Evolutionary conservation across 2,888 invertebrate genomes (phyloP), one percentile per base, ranked within the genome.

Genomic region (Agrilus cyanescens): DNA sequence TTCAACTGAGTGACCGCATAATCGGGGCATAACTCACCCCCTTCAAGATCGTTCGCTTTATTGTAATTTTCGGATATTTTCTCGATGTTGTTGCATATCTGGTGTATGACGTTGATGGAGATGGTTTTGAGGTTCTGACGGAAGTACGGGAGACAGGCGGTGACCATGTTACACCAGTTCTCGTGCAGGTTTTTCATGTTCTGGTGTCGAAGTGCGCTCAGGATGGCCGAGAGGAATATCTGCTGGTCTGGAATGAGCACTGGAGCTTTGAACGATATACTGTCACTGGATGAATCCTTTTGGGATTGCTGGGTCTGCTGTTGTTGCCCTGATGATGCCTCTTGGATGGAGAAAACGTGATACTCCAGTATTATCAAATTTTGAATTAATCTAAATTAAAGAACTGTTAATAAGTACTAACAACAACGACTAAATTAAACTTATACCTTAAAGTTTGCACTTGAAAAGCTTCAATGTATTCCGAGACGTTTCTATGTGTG

Each of bases 141-240:
- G 62, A 88, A 79, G 62, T 83, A 88, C 8, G 87, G 89, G 32
- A 90, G 67, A 41, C 86, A 80, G 16, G 82, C 79, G 1, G 85
- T 84, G 7, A 89, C 78, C 62, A 89, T 72, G 47, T 82, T 78
- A 29, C 88, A 76, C 88, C 89, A 90, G 56, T 85, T 82, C 49
- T 81, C 80, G 62, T 90, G 90, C 49, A 86, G 63, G 56, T 82
- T 79, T 37, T 80, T 73, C 65, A 81, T 71, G 46, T 79, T 78
- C 44, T 77, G 75, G 62, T 82, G 63, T 56, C 84, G 80, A 42
- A 89, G 66, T 4, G 88, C 86, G 55, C 79, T 82, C 52, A 86
- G 69, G 38, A 88, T 76, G 20, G 86, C 83, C 14, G 84, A 78
- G 25, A 88, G 67, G 60, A 91, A 88, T 75, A 89, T 84, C 20